Conservation (phyloP, 1,140 invertebrate species). For the Aphis craccivora region DNA sequence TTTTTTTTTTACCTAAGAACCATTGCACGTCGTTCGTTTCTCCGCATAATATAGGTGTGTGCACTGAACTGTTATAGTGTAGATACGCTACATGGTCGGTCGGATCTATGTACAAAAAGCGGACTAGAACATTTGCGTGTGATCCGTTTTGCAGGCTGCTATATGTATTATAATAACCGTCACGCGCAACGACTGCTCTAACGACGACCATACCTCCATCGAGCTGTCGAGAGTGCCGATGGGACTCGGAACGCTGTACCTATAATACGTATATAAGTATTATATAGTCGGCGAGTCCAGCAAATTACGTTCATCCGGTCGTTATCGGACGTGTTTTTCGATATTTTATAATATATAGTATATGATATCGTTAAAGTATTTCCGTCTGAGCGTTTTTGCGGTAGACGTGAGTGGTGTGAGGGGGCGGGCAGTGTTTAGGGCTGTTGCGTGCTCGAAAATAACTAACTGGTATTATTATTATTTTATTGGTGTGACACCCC, state of each 20-base stretch:
- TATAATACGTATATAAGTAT: too few relatives aligned
- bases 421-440: background rate
- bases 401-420: background rate
- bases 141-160: background rate
- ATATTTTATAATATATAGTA: background rate
- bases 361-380: background rate
- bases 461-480: background rate
- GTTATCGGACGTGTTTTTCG: background rate
- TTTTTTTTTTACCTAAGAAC: background rate
- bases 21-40: background rate
- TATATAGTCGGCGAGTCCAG: background rate
- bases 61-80: background rate
- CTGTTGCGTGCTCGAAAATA: conserved; percentile 15
- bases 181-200: background rate
- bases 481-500: background rate
- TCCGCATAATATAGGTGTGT: background rate
- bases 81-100: background rate
- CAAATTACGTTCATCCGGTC: conserved; percentile 13
- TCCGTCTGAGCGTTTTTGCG: background rate
- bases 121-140: background rate
- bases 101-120: background rate
- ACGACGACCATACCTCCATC: background rate
- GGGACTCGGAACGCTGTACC: background rate
- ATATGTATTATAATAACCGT: conserved; percentile 5
- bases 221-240: background rate